Evolutionary conservation across 2,888 invertebrate species (phyloP), one percentile per base, ranked within the genome.

Genomic region (Leptopilina myrica): DNA sequence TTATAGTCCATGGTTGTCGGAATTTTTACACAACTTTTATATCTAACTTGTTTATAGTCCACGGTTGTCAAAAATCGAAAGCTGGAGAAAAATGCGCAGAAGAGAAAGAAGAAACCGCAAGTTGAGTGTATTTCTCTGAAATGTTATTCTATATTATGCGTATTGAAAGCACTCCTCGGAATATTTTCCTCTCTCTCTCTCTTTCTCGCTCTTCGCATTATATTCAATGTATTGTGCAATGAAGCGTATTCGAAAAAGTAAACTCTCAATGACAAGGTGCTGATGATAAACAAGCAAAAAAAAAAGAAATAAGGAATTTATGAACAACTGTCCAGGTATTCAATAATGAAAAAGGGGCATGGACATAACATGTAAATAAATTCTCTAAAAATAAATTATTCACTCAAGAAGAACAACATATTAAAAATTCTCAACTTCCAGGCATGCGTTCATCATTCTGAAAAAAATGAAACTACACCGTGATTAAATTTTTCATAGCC

Each of bases 121-220:
- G 26, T 26, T 53, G 53, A 69, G 26, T 26, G 14, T 69, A 20
- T 53, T 69, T 69, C 69, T 69, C 6, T 53, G 69, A 69, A 69
- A 49, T 26, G 69, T 49, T 69, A 69, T 69, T 69, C 69, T 12
- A 3, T 69, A 69, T 69, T 69, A 69, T 69, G 69, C 69, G 69
- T 69, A 53, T 53, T 69, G 69, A 53, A 20, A 69, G 53, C 14
- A 53, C 69, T 53, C 53, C 12, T 69, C 33, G 33, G 33, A 33
- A 33, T 33, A 33, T 33, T 67, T 6, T 53, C n/a, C 40, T 73
- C 40, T 73, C n/a, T 53, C 12, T 43, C 12, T 73, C 5, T 12
- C n/a, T 53, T 11, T 43, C 12, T 73, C 5, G 6, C 53, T 69
- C 49, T 49, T 49, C 8, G 43, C 43, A 43, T 43, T n/a, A 69